Evolutionary conservation across 2,888 invertebrate genomes (phyloP).

Genomic region (Tromatobia lineatoria): DNA sequence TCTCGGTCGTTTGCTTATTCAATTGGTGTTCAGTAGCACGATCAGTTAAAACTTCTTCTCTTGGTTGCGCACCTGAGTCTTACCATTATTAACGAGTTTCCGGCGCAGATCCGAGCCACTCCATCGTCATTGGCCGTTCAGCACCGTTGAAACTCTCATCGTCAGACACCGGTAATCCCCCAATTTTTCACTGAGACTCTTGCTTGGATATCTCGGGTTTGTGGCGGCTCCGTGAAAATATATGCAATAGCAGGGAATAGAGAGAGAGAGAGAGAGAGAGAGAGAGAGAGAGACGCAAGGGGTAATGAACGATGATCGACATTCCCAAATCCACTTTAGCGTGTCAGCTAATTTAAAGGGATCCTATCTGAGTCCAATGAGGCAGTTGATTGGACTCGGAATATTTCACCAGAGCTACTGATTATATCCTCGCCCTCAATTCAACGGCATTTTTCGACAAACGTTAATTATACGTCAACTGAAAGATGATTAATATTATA

Average conservation of each 20-base stretch:
- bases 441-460: too few species aligned
- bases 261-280: background rate
- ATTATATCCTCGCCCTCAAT: too few species aligned
- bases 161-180: conserved; percentile 62
- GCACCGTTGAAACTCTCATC: conserved; percentile 61
- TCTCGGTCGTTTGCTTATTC: conserved; percentile 37
- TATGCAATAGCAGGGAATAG: background rate
- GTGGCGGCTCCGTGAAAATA: background rate
- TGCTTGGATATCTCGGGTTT: conserved; percentile 34
- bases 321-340: conserved; percentile 14
- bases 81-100: conserved; percentile 66
- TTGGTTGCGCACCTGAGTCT: conserved; percentile 60
- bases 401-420: background rate
- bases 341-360: conserved; percentile 47
- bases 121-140: conserved; percentile 62
- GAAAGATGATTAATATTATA: too few species aligned
- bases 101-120: conserved; percentile 58
- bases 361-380: conserved; percentile 17
- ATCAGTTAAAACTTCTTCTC: conserved; percentile 42
- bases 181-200: conserved; percentile 66
- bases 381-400: background rate
- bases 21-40: conserved; percentile 12
- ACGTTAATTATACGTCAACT: too few species aligned
- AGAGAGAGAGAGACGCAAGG: conserved; percentile 10
- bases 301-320: conserved; percentile 13